Percentiles rank a stretch among this genome's conserved stretches.
Evolutionary conservation across 2,797 vertebrate genomes (phyloP).

Genomic region (Mustela erminea): DNA sequence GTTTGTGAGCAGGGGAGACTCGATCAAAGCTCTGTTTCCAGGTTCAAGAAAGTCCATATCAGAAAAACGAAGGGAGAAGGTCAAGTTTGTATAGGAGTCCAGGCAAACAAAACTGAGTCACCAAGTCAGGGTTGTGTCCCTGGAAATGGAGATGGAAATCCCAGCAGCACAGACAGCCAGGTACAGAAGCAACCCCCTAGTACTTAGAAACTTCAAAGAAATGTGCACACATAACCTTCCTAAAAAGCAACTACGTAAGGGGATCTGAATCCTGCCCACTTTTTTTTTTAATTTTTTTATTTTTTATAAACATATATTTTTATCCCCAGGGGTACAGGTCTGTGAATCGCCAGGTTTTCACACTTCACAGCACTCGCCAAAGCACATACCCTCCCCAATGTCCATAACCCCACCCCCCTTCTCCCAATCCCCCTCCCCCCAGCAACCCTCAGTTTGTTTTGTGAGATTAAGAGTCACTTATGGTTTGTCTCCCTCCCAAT

Average conservation of each 20-base stretch:
- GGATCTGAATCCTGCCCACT: background rate
- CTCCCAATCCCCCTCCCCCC: too few species aligned
- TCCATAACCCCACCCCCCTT: too few species aligned
- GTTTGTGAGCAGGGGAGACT: background rate
- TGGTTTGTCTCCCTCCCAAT: too few species aligned
- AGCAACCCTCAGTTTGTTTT: too few species aligned
- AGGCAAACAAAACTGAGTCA: background rate
- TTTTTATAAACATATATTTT: too few species aligned
- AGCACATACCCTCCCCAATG: too few species aligned
- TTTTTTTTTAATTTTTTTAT: background rate
- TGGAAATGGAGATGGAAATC: background rate
- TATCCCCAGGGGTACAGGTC: too few species aligned
- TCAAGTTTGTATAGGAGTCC: background rate
- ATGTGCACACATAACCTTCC: background rate
- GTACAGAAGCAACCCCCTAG: background rate
- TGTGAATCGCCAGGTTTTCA: too few species aligned
- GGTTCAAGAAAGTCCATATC: background rate
- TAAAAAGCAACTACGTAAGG: slow-evolving; percentile 12
- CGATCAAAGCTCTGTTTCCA: slow-evolving; percentile 3
- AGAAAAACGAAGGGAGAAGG: background rate
- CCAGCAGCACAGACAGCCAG: background rate
- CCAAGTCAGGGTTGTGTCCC: background rate
- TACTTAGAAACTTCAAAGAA: background rate
- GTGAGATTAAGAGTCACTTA: too few species aligned
- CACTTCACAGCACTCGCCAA: too few species aligned